phyloP scores from a whole-genome alignment of 1,140 invertebrate genomes.

The Caenorhabditis latens region DNA sequence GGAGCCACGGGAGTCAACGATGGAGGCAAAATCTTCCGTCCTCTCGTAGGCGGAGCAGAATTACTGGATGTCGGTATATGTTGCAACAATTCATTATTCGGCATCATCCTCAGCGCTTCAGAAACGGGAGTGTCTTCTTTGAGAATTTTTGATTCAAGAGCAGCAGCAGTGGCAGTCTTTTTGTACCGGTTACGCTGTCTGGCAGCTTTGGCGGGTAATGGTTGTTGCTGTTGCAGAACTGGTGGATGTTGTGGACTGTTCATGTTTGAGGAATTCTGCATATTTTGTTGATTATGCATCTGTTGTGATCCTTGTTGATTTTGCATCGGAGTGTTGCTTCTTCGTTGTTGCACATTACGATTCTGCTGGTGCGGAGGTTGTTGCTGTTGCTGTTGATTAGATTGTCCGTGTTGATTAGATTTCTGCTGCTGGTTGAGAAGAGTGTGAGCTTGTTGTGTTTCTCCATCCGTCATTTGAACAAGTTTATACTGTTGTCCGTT shows the following conservation, averaged over 20 bases:
- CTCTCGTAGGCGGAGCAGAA: background rate
- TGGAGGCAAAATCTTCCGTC: background rate
- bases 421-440: background rate
- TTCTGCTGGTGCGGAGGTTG: background rate
- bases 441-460: background rate
- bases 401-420: background rate
- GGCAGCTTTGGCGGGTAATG: background rate
- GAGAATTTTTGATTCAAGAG: no score
- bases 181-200: background rate
- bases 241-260: background rate
- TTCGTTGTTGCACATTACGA: background rate
- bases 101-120: no score
- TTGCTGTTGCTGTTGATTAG: constrained; percentile 29
- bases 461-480: background rate
- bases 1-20: background rate
- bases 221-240: background rate
- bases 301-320: constrained; percentile 17
- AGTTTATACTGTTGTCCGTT: constrained; percentile 4
- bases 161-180: background rate
- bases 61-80: no score
- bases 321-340: background rate
- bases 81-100: no score
- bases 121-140: no score
- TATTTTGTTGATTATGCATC: background rate
- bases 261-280: background rate